Evolutionary conservation across 2,888 invertebrate genomes (phyloP), one percentile per base, ranked within the genome.

Genomic region (Shargacucullia verbasci): DNA sequence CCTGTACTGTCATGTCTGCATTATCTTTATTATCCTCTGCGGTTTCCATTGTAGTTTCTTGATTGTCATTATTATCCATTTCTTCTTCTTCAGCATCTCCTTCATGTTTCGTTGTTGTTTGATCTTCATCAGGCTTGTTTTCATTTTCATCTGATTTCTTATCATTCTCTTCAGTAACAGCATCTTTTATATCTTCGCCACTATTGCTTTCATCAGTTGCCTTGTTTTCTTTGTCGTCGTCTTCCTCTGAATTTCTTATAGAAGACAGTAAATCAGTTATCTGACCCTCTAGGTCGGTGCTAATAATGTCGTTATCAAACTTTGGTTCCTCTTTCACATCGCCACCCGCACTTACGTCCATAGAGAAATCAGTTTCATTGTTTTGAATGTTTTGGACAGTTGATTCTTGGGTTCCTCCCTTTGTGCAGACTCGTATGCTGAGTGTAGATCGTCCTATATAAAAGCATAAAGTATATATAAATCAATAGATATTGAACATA

Each of bases 241-340:
- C 63, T 13, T 82, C 78, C 13, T 86, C 83, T 0, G 76, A 65
- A 2, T 81, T 70, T 34, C 80, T 78, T 35, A 90, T 87, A 1
- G 85, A 77, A 0, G 81, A 60, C 0, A 91, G 74, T n/a, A 92
- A 70, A 33, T 88, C 85, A 2, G 65, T 70, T 20, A 90, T 90
- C 67, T 91, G 89, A 3, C 78, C 69, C 20, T 90, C 88, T 1
- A 91, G 61, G 0, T 82, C 80, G 0, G 61, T 0, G 0, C 57
- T 53, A 11, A 78, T 50, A 4, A 65, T 11, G 3, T 50, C 67
- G 8, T 11, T 47, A 1, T 70, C 47, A 29, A 8, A 29, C 0
- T 40, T 15, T 3, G 41, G 11, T 7, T 65, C 12, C 9, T 68
- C 48, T 41, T 33, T 20, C 13, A 45, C 56, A 15, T 15, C 1